Conservation (phyloP, 64 coral and sea anemone species). For the Pachyseris speciosa region DNA sequence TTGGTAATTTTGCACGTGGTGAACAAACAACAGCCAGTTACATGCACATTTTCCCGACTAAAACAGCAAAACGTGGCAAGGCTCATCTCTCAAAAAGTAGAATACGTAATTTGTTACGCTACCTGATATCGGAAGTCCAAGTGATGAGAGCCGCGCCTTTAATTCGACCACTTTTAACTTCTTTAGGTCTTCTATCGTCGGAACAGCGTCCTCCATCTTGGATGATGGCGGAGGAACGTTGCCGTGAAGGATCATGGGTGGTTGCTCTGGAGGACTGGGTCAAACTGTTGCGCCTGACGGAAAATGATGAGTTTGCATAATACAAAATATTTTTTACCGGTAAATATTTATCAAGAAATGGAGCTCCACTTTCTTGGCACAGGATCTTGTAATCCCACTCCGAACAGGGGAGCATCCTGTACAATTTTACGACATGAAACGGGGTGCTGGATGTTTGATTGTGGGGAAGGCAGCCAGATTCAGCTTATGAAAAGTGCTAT, state of each 20-base stretch:
- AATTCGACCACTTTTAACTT: constrained; percentile 98
- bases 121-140: constrained; percentile 94
- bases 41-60: neutral
- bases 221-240: constrained; percentile 21
- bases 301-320: no score
- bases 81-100: neutral
- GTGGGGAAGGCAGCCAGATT: constrained; percentile 93
- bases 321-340: no score
- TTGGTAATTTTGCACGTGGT: constrained; percentile 22
- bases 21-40: neutral
- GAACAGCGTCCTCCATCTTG: constrained; percentile 88
- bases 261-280: neutral
- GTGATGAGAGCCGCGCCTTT: constrained; percentile 74
- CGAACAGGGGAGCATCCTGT: constrained; percentile 79
- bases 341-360: no score
- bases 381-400: constrained; percentile 82
- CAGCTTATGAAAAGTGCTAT: constrained; percentile 88
- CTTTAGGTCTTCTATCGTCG: constrained; percentile 64
- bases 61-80: neutral
- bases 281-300: constrained; percentile 11
- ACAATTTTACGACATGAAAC: constrained; percentile 64
- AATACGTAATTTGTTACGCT: neutral
- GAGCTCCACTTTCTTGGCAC: constrained; percentile 95
- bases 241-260: neutral
- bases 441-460: constrained; percentile 98